These are phyloP conservation scores for Corvus hawaiiensis DNA, from an alignment of 2,113 vertebrate genomes.

Conservation along the genomic window DNA sequence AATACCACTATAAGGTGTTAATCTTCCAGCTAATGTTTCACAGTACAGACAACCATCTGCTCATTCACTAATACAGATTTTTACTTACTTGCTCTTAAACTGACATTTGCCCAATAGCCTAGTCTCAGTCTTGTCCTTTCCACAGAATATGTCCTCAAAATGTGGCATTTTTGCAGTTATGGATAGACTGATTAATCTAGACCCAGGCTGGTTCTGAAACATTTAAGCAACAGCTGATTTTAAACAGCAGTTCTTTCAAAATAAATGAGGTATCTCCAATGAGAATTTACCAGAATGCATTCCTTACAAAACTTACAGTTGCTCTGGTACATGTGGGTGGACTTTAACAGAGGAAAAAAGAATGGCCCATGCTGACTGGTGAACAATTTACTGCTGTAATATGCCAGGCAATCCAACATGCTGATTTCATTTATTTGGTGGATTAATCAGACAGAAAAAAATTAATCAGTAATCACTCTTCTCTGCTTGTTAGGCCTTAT, in stretches of 20 bases:
- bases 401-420: not conserved
- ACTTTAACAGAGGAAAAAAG: not conserved
- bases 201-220: not conserved
- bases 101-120: not conserved
- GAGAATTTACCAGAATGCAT: not conserved
- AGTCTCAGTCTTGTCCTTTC: not conserved
- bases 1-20: not conserved
- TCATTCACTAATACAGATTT: not conserved
- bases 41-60: not conserved
- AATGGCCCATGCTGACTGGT: not conserved
- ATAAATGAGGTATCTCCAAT: not conserved
- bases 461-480: not conserved
- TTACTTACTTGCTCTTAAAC: not conserved
- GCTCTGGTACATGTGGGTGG: not conserved
- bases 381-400: not conserved
- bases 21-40: not conserved
- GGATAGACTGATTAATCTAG: not conserved
- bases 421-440: not conserved
- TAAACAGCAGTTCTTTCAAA: not conserved
- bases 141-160: not conserved
- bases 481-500: not conserved
- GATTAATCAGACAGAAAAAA: slow-evolving; percentile 13
- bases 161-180: not conserved
- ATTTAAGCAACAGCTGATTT: not conserved
- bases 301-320: not conserved